A percentile compares a stretch with the other conserved stretches of the same genome.
Evolutionary conservation across 2,113 vertebrate genomes (phyloP).

Genomic region (Periophthalmus modestus): DNA sequence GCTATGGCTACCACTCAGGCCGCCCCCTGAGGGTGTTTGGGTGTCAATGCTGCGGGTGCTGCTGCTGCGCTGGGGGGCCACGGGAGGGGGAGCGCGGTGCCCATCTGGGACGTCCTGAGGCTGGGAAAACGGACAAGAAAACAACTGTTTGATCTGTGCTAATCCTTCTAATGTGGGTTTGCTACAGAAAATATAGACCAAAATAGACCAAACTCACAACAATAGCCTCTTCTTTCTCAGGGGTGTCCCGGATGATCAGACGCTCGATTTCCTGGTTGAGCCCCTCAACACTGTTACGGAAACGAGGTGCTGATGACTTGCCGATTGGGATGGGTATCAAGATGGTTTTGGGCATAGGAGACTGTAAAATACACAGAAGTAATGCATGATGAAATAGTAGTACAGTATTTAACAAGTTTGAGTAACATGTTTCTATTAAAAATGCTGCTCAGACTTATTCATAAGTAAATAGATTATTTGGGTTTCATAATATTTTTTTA

Average conservation of each 20-base stretch:
- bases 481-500: neutral
- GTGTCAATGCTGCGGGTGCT: conserved; percentile 97
- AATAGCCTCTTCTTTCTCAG: conserved; percentile 93
- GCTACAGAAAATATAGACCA: neutral
- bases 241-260: conserved; percentile 95
- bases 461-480: neutral
- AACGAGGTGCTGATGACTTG: conserved; percentile 91
- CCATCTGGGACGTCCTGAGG: conserved; percentile 96
- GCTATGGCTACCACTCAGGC: conserved; percentile 83
- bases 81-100: conserved; percentile 90
- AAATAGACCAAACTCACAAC: conserved; percentile 81
- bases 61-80: conserved; percentile 88
- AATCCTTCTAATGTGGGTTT: neutral
- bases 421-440: neutral
- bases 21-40: conserved; percentile 90
- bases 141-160: neutral
- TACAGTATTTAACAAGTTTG: neutral
- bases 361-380: conserved; percentile 68
- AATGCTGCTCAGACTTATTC: neutral
- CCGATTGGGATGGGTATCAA: conserved; percentile 93
- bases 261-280: conserved; percentile 97
- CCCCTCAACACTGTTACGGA: conserved; percentile 97
- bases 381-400: too few species aligned
- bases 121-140: conserved; percentile 67
- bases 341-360: conserved; percentile 91